phyloP scores from a whole-genome alignment of 23 tunicate species.

The Aplidium turbinatum region DNA sequence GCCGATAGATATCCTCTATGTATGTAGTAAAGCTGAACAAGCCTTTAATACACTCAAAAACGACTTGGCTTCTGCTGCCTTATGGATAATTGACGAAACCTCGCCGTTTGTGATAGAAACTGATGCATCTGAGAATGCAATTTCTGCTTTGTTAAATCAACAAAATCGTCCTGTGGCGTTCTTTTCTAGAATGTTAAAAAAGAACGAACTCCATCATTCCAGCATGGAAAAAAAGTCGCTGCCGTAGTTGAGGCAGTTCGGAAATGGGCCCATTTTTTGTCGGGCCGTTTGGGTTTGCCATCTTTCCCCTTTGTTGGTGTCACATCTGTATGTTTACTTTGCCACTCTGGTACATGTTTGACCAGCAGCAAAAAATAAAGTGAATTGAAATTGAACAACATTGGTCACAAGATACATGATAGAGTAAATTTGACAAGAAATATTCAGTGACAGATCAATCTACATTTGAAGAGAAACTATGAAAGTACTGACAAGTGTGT shows the following conservation, averaged over 20 bases:
- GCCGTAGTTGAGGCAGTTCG: slow-evolving; percentile 23
- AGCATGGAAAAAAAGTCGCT: slow-evolving; percentile 27
- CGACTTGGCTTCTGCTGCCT: background rate
- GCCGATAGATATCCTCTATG: slow-evolving; percentile 9
- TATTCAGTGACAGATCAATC: too few species aligned
- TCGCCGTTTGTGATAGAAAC: slow-evolving; percentile 18
- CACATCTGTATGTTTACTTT: too few species aligned
- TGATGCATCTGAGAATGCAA: slow-evolving; percentile 44
- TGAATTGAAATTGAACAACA: too few species aligned
- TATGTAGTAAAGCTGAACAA: background rate
- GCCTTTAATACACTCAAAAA: background rate
- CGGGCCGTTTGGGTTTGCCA: too few species aligned
- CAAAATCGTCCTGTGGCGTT: slow-evolving; percentile 32
- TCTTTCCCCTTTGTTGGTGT: too few species aligned
- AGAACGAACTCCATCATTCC: slow-evolving; percentile 16
- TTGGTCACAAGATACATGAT: too few species aligned
- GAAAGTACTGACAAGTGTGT: too few species aligned
- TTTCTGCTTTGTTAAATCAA: slow-evolving; percentile 35
- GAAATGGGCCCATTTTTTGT: slow-evolving; percentile 23
- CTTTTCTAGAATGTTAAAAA: slow-evolving; percentile 20
- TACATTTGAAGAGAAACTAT: too few species aligned
- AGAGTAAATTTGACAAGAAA: too few species aligned
- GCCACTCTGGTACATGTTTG: too few species aligned
- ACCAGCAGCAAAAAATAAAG: too few species aligned
- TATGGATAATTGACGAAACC: slow-evolving; percentile 10